phyloP scores from a whole-genome alignment of 2,888 invertebrate genomes.

The Bellardia bayeri region DNA sequence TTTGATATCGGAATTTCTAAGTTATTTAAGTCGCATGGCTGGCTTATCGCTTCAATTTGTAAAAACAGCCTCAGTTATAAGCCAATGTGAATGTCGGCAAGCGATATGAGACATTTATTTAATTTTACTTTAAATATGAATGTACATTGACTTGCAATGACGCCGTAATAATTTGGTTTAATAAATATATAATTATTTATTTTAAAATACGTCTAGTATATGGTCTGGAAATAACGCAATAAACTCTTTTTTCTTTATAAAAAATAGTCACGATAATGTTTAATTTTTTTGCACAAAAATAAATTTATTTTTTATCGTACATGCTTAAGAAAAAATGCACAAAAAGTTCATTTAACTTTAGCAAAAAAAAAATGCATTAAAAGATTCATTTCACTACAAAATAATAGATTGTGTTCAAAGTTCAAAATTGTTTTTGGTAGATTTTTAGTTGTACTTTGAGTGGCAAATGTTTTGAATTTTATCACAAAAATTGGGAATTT shows the following conservation, averaged over 20 bases:
- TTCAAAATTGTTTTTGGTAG: too few relatives aligned
- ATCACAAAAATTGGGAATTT: not conserved
- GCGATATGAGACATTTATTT: not conserved
- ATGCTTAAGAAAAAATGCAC: conserved; percentile 7
- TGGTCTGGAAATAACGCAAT: conserved; percentile 33
- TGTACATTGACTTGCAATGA: conserved; percentile 16
- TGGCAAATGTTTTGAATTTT: not conserved
- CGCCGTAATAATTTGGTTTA: conserved; percentile 7
- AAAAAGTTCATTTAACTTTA: conserved; percentile 50
- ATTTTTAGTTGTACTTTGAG: too few relatives aligned
- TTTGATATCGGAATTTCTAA: not conserved
- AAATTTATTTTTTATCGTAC: conserved; percentile 28
- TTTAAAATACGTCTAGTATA: conserved; percentile 18
- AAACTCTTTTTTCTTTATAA: not conserved
- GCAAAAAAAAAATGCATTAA: not conserved
- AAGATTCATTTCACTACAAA: not conserved
- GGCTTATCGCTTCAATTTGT: not conserved
- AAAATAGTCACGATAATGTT: conserved; percentile 36
- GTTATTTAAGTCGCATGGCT: not conserved
- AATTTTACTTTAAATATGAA: not conserved
- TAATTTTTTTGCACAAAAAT: conserved; percentile 16
- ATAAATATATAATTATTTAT: conserved; percentile 30
- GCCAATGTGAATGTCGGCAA: not conserved
- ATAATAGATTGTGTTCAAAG: too few relatives aligned
- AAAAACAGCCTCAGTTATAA: not conserved